Conservation (phyloP, 2,888 invertebrate species). For the Stenurella melanura region DNA sequence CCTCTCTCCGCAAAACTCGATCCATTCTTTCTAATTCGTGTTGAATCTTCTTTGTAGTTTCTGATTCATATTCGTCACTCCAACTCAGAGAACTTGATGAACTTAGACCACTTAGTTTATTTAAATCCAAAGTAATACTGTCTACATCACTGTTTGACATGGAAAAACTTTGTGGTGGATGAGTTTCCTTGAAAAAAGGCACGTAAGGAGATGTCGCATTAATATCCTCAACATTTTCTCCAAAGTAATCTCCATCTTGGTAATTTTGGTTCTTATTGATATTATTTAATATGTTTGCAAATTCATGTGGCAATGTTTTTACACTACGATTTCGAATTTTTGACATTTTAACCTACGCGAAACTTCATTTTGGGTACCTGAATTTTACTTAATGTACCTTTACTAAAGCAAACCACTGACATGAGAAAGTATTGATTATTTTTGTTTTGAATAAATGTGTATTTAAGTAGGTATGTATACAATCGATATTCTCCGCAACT, state of each 20-base stretch:
- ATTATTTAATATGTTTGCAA: constrained; percentile 21
- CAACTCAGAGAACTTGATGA: constrained; percentile 73
- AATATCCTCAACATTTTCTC: constrained; percentile 30
- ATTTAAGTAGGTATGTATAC: neutral
- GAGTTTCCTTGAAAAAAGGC: constrained; percentile 19
- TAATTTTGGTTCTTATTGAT: constrained; percentile 12
- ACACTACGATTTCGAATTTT: constrained; percentile 46
- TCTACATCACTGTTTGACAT: constrained; percentile 39
- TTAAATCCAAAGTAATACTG: constrained; percentile 42
- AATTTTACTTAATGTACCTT: neutral
- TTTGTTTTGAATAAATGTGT: constrained; percentile 18
- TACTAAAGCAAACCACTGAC: constrained; percentile 7
- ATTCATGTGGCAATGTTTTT: constrained; percentile 37
- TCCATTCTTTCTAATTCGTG: constrained; percentile 77
- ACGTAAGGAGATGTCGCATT: constrained; percentile 20
- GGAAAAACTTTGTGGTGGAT: constrained; percentile 25
- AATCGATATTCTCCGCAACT: constrained; percentile 1
- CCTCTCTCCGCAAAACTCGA: constrained; percentile 76
- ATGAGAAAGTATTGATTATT: constrained; percentile 35
- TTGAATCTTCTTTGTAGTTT: constrained; percentile 75
- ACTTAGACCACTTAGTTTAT: constrained; percentile 59
- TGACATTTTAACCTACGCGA: constrained; percentile 37
- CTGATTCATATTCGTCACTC: constrained; percentile 75
- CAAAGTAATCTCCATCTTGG: constrained; percentile 29
- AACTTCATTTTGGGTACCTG: constrained; percentile 32